phyloP scores from a whole-genome alignment of 2,888 invertebrate genomes.

The Apoderus coryli region DNA sequence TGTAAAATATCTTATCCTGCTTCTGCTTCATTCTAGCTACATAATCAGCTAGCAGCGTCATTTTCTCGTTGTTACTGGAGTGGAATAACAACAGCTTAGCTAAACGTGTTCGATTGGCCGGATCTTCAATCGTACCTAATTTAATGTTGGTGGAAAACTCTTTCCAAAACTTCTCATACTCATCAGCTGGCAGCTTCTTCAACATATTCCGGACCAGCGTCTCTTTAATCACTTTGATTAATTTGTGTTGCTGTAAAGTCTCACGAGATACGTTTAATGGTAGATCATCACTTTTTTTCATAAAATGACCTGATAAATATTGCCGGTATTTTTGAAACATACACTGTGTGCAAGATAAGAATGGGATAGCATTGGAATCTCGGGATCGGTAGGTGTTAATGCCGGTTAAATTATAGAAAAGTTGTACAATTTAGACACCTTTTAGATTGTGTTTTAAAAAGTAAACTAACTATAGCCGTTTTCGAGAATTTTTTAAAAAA shows the following conservation, averaged over 20 bases:
- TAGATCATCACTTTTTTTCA: constrained; percentile 93
- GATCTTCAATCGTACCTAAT: constrained; percentile 90
- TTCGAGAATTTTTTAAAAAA: too few relatives aligned
- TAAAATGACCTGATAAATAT: too few relatives aligned
- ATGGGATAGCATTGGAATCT: too few relatives aligned
- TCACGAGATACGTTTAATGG: constrained; percentile 97
- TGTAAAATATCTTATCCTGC: constrained; percentile 91
- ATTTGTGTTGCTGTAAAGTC: constrained; percentile 95
- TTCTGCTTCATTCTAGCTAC: constrained; percentile 88
- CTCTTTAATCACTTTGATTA: constrained; percentile 98
- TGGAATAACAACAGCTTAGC: constrained; percentile 89
- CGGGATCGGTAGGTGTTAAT: too few relatives aligned
- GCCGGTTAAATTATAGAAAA: too few relatives aligned
- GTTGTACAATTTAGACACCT: too few relatives aligned
- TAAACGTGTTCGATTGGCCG: constrained; percentile 86
- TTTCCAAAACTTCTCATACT: constrained; percentile 93
- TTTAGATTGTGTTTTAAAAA: too few relatives aligned
- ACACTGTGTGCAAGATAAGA: too few relatives aligned
- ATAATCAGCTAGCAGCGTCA: constrained; percentile 75
- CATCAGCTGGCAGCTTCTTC: constrained; percentile 83
- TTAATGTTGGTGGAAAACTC: constrained; percentile 89
- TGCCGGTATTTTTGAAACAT: too few relatives aligned
- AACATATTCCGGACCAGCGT: constrained; percentile 97
- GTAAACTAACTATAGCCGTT: too few relatives aligned
- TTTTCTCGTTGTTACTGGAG: constrained; percentile 51